A percentile compares a stretch with the other conserved stretches of the same genome.
These are phyloP conservation scores for Charina bottae DNA, from an alignment of 2,113 vertebrate species.

Conservation along the genomic window DNA sequence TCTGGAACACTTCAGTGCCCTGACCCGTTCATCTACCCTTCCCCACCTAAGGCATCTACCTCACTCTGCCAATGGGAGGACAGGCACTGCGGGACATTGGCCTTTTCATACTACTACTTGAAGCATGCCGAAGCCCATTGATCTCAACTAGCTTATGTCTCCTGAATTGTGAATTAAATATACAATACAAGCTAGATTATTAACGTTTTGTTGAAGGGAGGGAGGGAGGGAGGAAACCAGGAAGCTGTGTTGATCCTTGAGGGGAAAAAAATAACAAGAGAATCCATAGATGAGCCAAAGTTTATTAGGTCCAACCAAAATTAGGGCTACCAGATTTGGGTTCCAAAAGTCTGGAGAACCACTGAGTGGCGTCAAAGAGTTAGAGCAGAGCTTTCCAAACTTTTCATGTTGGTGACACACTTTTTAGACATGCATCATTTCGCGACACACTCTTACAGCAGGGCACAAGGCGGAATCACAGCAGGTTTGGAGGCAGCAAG, in stretches of 20 bases:
- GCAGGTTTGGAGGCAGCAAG: no score
- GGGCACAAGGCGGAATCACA: no score
- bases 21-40: neutral
- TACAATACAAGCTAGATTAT: neutral
- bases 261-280: neutral
- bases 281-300: neutral
- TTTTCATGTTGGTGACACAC: no score
- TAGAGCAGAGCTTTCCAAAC: no score
- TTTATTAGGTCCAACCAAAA: neutral
- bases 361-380: neutral
- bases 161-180: neutral
- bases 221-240: neutral
- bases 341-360: neutral
- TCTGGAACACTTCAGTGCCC: neutral
- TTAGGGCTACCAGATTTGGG: neutral
- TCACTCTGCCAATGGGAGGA: neutral
- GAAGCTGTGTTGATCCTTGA: neutral
- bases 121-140: neutral
- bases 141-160: neutral
- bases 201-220: neutral
- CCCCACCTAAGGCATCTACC: neutral
- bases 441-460: no score
- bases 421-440: no score
- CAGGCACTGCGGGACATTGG: neutral
- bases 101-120: neutral